Evolutionary conservation across 2,113 vertebrate species (phyloP), one percentile per base, ranked within the genome.

Genomic region (Tragulus kanchil): DNA sequence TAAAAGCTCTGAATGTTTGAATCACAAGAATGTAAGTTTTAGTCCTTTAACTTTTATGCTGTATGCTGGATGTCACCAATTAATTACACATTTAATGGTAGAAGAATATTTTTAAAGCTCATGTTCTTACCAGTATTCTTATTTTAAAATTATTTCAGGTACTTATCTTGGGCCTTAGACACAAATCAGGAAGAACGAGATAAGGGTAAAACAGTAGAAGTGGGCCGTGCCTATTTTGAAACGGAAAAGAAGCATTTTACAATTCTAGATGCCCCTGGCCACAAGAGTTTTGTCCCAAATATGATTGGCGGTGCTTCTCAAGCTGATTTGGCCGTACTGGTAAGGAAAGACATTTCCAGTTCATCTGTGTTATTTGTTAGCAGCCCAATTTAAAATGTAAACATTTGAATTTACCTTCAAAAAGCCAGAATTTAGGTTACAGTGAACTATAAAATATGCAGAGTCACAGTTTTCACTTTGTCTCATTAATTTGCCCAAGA

Each of bases 301-400:
- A 99, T 99, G 99, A 99, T 99, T 64, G 99, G 99, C 73, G 99
- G 99, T 42, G 99, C 99, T 81, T 99, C 99, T 69, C 99, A 99
- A 98, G 99, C 99, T 85, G 99, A 99, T 97, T 98, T 99, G 98
- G 99, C 99, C 91, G 99, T 99, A 26, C 98, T 99, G 99, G 99
- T 99, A 98, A 99, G 99, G 99, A 94, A 71, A 89, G 73, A 81
- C 16, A 82, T 83, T 97, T 91, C 13, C 6, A 56, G 1, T 42
- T 59, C 21, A 81, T 50, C n/a, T 85, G 5, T 42, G 1, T 90
- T 90, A 56, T 89, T 89, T 95, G 59, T 77, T 94, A 84, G 54
- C 19, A 77, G 13, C 3, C 13, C 13, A 6, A 1, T 11, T 19
- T 95, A 8, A 52, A 28, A 54, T 48, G 36, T 75, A 82, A 90